A percentile compares a stretch with the other conserved stretches of the same genome.
Evolutionary conservation across 2,888 invertebrate genomes (phyloP).

Genomic region (Andrena minutula): DNA sequence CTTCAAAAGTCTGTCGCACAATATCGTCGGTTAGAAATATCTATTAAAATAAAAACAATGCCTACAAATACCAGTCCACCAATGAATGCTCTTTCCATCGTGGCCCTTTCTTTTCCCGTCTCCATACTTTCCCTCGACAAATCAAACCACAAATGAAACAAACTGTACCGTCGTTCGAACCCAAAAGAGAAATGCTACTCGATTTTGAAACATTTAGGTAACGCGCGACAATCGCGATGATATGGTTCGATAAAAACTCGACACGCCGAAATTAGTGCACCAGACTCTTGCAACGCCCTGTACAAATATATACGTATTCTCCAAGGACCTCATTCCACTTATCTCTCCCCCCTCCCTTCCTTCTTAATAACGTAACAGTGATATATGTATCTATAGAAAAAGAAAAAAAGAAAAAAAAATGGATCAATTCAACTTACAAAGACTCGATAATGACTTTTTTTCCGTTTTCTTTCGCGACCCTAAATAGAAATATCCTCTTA

Average conservation of each 20-base stretch:
- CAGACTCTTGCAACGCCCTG: conserved; percentile 62
- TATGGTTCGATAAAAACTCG: conserved; percentile 10
- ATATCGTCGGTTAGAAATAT: conserved; percentile 9
- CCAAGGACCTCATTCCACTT: conserved; percentile 53
- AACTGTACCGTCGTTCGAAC: background rate
- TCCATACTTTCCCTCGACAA: background rate
- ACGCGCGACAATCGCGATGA: conserved; percentile 1
- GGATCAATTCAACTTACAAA: conserved; percentile 61
- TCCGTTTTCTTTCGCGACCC: conserved; percentile 40
- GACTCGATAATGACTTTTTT: conserved; percentile 72
- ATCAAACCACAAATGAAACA: conserved; percentile 4
- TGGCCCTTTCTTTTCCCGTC: background rate
- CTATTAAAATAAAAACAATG: background rate
- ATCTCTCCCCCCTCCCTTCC: conserved; percentile 11
- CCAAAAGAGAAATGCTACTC: background rate
- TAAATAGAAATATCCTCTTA: conserved; percentile 76
- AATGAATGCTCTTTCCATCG: background rate
- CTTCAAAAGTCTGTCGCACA: conserved; percentile 48
- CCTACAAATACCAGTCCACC: background rate
- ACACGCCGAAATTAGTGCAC: conserved; percentile 19
- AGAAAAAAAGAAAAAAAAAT: conserved; percentile 22
- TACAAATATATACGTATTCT: conserved; percentile 67
- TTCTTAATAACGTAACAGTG: conserved; percentile 75
- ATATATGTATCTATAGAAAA: conserved; percentile 76
- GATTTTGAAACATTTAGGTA: background rate